phyloP scores from a whole-genome alignment of 2,888 invertebrate species.

The Podotricha telesiphe region DNA sequence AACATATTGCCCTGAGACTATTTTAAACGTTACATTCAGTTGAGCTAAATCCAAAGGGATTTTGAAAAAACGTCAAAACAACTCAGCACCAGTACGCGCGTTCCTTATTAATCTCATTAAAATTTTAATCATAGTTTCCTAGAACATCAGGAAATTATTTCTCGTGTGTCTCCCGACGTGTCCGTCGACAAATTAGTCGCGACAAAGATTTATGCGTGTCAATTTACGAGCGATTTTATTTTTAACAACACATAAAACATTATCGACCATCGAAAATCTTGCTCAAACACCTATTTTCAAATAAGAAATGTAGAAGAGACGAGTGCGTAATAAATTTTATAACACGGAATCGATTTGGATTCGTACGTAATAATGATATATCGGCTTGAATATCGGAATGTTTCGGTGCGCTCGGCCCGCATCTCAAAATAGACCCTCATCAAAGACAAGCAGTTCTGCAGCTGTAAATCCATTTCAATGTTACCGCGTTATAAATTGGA shows the following conservation, averaged over 20 bases:
- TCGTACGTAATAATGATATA: conserved; percentile 82
- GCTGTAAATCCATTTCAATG: conserved; percentile 84
- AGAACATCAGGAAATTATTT: conserved; percentile 71
- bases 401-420: conserved; percentile 77
- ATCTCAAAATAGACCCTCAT: conserved; percentile 82
- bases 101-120: conserved; percentile 71
- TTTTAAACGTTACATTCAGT: conserved; percentile 1
- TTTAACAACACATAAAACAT: conserved; percentile 83
- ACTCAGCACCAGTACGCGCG: conserved; percentile 5
- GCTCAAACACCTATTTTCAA: conserved; percentile 80
- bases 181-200: conserved; percentile 80
- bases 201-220: conserved; percentile 71
- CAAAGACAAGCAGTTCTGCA: conserved; percentile 83
- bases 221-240: conserved; percentile 77
- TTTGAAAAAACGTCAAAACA: neutral
- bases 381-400: conserved; percentile 80
- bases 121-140: conserved; percentile 69
- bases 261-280: conserved; percentile 71
- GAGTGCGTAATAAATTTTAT: conserved; percentile 83
- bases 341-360: conserved; percentile 78
- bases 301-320: conserved; percentile 76
- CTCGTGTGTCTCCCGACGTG: conserved; percentile 64
- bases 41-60: neutral
- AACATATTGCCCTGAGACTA: conserved; percentile 9
- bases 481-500: conserved; percentile 82